A percentile compares a stretch with the other conserved stretches of the same genome.
These are phyloP conservation scores for Drosophila kurseongensis DNA, from an alignment of 1,140 invertebrate species.

Conservation along the genomic window DNA sequence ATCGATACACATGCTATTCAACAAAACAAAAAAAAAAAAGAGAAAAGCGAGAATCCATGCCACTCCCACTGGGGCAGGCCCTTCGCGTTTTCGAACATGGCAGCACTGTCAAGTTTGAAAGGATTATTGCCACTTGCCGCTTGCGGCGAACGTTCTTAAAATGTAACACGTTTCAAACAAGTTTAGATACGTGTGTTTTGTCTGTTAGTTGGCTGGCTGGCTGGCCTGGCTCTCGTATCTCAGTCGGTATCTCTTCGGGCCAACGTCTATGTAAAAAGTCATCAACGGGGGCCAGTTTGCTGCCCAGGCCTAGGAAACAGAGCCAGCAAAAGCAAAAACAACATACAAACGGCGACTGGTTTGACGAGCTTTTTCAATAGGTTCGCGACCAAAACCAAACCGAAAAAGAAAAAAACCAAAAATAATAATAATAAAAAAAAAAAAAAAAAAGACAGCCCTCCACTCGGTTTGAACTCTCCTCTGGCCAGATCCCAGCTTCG, in stretches of 20 bases:
- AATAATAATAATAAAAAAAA: conserved; percentile 12
- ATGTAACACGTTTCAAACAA: conserved; percentile 83
- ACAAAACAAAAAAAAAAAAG: background rate
- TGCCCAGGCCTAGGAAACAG: conserved; percentile 59
- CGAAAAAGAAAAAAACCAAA: conserved; percentile 8
- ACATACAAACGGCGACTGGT: conserved; percentile 64
- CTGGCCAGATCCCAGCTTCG: conserved; percentile 37
- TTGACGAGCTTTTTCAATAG: conserved; percentile 78
- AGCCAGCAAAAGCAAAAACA: conserved; percentile 48
- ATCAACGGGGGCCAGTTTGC: conserved; percentile 77
- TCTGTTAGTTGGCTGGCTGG: conserved; percentile 35
- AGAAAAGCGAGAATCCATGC: conserved; percentile 12
- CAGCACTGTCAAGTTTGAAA: conserved; percentile 79
- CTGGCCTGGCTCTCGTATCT: conserved; percentile 34
- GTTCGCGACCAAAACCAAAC: conserved; percentile 48
- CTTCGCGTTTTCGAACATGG: conserved; percentile 55
- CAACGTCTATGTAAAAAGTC: conserved; percentile 76
- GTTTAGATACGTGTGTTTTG: conserved; percentile 76
- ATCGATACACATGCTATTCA: conserved; percentile 17
- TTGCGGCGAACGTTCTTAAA: conserved; percentile 80
- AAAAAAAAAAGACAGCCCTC: conserved; percentile 40
- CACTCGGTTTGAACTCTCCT: conserved; percentile 68
- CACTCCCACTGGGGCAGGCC: conserved; percentile 60
- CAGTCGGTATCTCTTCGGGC: conserved; percentile 52
- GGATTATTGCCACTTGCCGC: conserved; percentile 81